phyloP scores from a whole-genome alignment of 23 tunicate genomes.

The Pegea sp. region DNA sequence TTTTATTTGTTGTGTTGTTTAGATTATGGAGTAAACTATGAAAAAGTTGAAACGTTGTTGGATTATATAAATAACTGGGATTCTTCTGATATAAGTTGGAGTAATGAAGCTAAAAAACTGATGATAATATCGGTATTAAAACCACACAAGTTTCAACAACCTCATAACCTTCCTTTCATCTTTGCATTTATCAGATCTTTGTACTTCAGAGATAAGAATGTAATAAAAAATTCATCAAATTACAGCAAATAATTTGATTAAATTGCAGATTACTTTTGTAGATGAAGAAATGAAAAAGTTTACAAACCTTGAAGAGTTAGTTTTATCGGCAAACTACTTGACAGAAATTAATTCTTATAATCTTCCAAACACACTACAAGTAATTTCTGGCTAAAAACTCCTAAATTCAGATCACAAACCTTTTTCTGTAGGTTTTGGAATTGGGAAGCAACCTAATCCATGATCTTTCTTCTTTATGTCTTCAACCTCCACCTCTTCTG shows the following conservation, averaged over 20 bases:
- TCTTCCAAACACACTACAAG: background rate
- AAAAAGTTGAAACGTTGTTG: background rate
- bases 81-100: background rate
- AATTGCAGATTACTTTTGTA: background rate
- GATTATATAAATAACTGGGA: background rate
- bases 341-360: background rate
- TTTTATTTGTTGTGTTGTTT: too few species aligned
- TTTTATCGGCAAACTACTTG: background rate
- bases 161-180: background rate
- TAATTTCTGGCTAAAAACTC: too few species aligned
- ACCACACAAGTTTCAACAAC: background rate
- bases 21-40: background rate
- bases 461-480: background rate
- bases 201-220: constrained; percentile 1
- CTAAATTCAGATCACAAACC: too few species aligned
- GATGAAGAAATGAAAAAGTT: background rate
- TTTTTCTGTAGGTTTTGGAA: background rate
- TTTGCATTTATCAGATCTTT: background rate
- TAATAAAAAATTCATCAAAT: too few species aligned
- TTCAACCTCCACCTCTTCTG: background rate
- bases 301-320: background rate
- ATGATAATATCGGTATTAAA: background rate
- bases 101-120: background rate
- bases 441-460: background rate
- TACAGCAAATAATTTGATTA: too few species aligned